phyloP scores from a whole-genome alignment of 2,888 invertebrate genomes.

The Brachyopa scutellaris region DNA sequence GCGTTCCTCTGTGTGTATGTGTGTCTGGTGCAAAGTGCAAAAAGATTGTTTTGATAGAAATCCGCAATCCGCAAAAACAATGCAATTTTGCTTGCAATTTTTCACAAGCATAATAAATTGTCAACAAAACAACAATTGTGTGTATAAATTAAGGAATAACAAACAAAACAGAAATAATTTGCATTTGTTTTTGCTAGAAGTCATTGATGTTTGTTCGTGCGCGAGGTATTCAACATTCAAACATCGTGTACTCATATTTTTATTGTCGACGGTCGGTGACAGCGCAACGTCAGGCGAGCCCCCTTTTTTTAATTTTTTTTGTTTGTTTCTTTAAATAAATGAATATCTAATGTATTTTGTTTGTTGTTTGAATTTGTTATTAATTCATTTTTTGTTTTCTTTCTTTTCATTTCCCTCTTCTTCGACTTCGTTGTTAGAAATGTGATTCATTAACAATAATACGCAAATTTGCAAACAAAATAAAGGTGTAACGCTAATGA shows the following conservation, averaged over 20 bases:
- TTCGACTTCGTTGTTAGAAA: no score
- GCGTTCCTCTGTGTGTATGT: no score
- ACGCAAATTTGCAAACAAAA: slow-evolving; percentile 27
- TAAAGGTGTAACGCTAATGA: slow-evolving; percentile 18
- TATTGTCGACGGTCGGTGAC: slow-evolving; percentile 1
- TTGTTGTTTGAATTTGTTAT: slow-evolving; percentile 2
- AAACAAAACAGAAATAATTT: no score
- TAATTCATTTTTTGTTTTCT: neutral
- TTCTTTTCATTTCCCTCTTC: neutral
- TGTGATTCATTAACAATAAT: slow-evolving; percentile 16
- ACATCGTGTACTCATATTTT: no score
- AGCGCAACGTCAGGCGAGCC: slow-evolving; percentile 16
- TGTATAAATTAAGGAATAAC: no score
- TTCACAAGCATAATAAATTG: neutral
- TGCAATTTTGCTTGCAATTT: neutral
- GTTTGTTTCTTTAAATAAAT: slow-evolving; percentile 6
- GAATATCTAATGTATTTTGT: neutral
- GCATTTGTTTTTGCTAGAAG: slow-evolving; percentile 36
- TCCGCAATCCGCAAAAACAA: slow-evolving; percentile 17
- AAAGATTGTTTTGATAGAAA: slow-evolving; percentile 2
- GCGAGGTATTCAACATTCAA: no score
- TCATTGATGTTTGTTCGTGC: neutral
- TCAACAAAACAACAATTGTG: slow-evolving; percentile 6
- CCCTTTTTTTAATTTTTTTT: slow-evolving; percentile 19
- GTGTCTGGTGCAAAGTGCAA: neutral